Base-by-base conservation (phyloP, 53 echinoderm and acorn worm genomes). In the Apostichopus leukothele region DNA sequence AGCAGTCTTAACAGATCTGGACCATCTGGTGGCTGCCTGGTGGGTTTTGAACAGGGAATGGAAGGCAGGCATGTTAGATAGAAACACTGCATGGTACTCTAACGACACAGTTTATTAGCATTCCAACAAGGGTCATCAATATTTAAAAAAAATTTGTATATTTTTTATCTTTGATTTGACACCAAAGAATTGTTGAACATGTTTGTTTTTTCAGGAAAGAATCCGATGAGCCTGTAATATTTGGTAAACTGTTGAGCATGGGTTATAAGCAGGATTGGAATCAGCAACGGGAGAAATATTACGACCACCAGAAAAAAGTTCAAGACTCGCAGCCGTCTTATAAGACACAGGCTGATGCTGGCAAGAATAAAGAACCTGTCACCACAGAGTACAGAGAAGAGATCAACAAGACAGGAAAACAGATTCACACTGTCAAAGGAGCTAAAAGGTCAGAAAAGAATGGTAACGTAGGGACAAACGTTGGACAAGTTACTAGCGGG, bases 181-280 rank as follows among this genome's bases (percentile, higher is more conserved):
- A 57, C 57, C 57, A 10, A 57, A 9, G 57, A 57, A 57, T 57
- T 57, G 57, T 57, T 57, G n/a, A 39, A 39, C 39, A 39, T 39
- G 1, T 5, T 9, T 57, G 7, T 10, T 57, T 57, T 39, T 76
- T 2, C 39, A 76, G 7, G 73, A 86, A 67, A 22, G 66, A 67
- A 27, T 67, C 85, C 18, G 75, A 89, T 7, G 94, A 95, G 13
- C 89, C 89, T 6, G 93, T 90, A 1, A 53, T 77, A 23, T 91
- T 98, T 71, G 89, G 93, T 8, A 96, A 95, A 66, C 91, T 98
- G 19, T 89, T 98, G 18, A 93, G 94, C 81, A 96, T 95, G 71
- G 93, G 95, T 51, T 98, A 98, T 83, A 92, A 96, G 73, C 90
- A 93, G 10, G 98, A 98, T 89, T 98, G 98, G 98, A 91, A 91